Percentiles rank a stretch among this genome's conserved stretches.
phyloP scores from a whole-genome alignment of 2,113 vertebrate genomes.

The Psophia crepitans region DNA sequence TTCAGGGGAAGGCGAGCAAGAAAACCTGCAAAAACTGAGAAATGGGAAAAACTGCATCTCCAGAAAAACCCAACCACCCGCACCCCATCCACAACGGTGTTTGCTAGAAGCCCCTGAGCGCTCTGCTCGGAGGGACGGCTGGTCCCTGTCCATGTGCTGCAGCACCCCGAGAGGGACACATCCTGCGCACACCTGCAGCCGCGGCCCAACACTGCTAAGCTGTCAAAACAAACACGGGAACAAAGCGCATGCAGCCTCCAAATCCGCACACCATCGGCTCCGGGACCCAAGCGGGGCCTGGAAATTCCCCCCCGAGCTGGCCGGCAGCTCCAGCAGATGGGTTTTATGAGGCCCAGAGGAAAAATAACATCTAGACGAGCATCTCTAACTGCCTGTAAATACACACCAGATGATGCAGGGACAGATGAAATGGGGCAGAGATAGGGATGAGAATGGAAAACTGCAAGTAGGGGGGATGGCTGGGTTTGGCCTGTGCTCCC shows the following conservation, averaged over 20 bases:
- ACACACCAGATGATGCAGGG: background rate
- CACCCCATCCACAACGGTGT: accelerated
- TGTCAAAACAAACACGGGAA: background rate
- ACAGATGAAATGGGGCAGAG: background rate
- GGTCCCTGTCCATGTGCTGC: background rate
- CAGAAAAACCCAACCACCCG: background rate
- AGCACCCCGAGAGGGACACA: background rate
- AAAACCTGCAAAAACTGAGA: background rate
- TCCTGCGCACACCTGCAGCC: background rate
- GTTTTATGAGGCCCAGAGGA: background rate
- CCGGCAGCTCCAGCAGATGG: slow-evolving; percentile 33
- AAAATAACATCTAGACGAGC: background rate
- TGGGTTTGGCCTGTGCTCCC: background rate
- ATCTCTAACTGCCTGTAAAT: slow-evolving; percentile 3
- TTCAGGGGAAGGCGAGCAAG: too few relatives aligned
- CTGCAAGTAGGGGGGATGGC: too few relatives aligned
- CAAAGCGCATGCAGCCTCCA: background rate
- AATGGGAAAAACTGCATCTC: background rate
- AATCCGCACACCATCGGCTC: background rate
- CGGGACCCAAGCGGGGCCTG: background rate
- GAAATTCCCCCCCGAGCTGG: background rate
- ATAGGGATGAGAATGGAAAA: background rate
- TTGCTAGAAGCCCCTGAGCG: background rate
- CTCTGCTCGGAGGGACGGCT: background rate
- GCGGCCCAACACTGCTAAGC: background rate